Conservation (phyloP, 2,113 vertebrate species). For the Apus apus region DNA sequence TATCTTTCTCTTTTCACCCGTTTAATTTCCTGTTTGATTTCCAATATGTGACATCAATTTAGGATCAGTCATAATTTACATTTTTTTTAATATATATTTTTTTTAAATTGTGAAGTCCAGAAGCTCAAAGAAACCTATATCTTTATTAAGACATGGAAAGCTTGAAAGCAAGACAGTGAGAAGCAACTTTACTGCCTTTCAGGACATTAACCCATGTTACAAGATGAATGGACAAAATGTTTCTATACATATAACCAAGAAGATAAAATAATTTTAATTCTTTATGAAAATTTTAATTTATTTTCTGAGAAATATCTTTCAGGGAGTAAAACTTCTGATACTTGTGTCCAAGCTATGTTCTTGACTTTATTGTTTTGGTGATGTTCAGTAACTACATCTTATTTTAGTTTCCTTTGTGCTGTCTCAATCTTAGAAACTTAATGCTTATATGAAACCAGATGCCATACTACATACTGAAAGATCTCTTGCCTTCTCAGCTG, state of each 20-base stretch:
- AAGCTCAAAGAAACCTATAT: not conserved
- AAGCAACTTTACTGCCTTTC: not conserved
- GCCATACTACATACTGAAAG: not conserved
- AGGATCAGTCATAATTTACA: not conserved
- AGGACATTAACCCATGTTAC: rapidly evolving
- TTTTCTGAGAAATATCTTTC: too few species aligned
- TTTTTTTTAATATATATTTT: not conserved
- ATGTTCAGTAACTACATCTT: not conserved
- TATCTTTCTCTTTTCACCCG: not conserved
- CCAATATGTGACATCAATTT: not conserved
- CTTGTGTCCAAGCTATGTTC: not conserved
- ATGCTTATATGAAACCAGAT: not conserved
- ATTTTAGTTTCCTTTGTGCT: not conserved
- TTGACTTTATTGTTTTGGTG: not conserved
- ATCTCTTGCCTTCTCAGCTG: not conserved
- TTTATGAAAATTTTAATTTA: not conserved
- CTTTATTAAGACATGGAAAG: not conserved
- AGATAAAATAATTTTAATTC: not conserved
- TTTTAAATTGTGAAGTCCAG: not conserved
- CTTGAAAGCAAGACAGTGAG: not conserved
- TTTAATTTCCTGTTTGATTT: not conserved
- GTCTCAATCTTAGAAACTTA: not conserved
- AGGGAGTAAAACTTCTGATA: not conserved
- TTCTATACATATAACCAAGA: not conserved
- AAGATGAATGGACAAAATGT: not conserved